Base-by-base conservation (phyloP, 2,113 vertebrate genomes). In the Agelaius tricolor region DNA sequence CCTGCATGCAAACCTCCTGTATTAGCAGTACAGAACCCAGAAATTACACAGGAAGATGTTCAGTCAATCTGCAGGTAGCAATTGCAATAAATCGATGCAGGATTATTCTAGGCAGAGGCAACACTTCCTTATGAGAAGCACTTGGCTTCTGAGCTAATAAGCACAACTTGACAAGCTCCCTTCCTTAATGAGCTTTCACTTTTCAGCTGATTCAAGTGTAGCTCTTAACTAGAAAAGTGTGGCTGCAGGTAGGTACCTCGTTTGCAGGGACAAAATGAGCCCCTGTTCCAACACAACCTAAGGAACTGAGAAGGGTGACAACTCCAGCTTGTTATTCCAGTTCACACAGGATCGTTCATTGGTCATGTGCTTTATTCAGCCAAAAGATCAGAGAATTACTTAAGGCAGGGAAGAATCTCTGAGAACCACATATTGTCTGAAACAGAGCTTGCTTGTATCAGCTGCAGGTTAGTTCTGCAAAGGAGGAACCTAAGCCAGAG, bases 1-100 rank as follows among this genome's bases (percentile, higher is more conserved):
- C 8, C 52, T 72, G 52, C 26, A 43, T 0, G 5, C 2, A 72
- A 35, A 16, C 35, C 15, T 28, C 43, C 6, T 1, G 4, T 7
- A 65, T 1, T 4, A 16, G 35, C 9, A 4, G n/a, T 11, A 41
- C 15, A 71, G 18, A 65, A 10, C 22, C 24, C 54, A 75, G 20
- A 28, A 71, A 15, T 5, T 4, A 78, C 11, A 71, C 69, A 73
- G 26, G 4, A 27, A 47, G 5, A 18, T 24, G 9, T n/a, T 85
- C 22, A 28, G 24, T 51, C 49, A 41, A 18, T 7, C 24, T 33
- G 14, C 10, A 63, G 7, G n/a, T 5, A 74, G 11, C 7, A 71
- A 87, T 1, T 55, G 13, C 47, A 89, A 28, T 20, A 65, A 41
- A 77, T 11, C 27, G 66, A 76, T 43, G 63, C 37, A 68, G 58